Conservation (phyloP, 2,888 invertebrate species). For the Phania funesta region DNA sequence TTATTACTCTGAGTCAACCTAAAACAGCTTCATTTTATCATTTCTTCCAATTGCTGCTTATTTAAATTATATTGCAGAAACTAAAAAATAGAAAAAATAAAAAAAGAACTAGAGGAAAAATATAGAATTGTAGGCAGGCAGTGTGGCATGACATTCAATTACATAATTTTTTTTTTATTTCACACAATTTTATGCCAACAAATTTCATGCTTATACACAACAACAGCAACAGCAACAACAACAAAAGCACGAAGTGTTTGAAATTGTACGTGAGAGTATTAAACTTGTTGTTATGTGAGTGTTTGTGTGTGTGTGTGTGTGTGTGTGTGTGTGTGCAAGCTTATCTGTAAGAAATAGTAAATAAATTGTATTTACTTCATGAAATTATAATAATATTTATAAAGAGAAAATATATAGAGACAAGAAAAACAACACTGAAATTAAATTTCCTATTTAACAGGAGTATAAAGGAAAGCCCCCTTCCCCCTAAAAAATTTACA, state of each 20-base stretch:
- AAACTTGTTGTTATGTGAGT: neutral
- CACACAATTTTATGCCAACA: conserved; percentile 56
- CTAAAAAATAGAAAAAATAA: neutral
- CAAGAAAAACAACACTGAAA: conserved; percentile 35
- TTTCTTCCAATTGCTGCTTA: neutral
- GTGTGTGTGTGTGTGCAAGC: conserved; percentile 45
- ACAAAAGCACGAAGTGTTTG: conserved; percentile 25
- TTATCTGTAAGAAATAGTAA: conserved; percentile 69
- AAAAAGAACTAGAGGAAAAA: neutral
- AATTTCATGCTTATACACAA: conserved; percentile 39
- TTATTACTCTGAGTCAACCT: conserved; percentile 9
- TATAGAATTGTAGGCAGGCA: conserved; percentile 48
- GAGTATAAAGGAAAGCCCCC: conserved; percentile 8
- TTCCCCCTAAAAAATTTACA: neutral
- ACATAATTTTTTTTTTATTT: conserved; percentile 51
- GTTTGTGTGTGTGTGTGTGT: neutral
- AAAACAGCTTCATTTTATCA: conserved; percentile 24
- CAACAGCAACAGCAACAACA: neutral
- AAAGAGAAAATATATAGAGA: conserved; percentile 43
- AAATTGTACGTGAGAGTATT: conserved; percentile 43
- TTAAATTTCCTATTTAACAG: conserved; percentile 52
- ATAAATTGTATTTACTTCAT: conserved; percentile 66
- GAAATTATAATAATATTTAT: conserved; percentile 61
- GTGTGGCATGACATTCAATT: conserved; percentile 66
- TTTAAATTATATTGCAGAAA: neutral